Base-by-base conservation (phyloP, 30 jellyfish, hydroid and myxozoan species). In the Turritopsis dohrnii region DNA sequence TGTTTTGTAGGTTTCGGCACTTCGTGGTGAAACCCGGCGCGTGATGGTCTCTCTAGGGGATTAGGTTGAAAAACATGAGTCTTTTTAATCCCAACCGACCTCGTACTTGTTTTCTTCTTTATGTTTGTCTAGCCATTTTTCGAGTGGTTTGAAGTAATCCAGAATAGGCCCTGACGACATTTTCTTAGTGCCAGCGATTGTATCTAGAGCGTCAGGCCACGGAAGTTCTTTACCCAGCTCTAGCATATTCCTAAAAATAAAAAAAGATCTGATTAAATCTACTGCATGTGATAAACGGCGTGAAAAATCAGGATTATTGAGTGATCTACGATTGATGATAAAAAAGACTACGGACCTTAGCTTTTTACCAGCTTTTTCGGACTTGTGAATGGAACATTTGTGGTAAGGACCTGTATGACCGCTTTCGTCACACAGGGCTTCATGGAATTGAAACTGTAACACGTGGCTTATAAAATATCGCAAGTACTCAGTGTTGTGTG, bases 91-190 rank as follows among this genome's bases (percentile, higher is more conserved):
- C 98, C 98, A 92, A n/a, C 98, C 98, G 1, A 92, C 29, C 23
- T 81, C 65, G 66, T 92, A 92, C 23, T 88, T 83, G 66, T 92
- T 82, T 54, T 80, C 81, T 76, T 81, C 83, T 81, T 96, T 80
- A 76, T 92, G 96, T 54, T 92, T 74, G 65, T 92, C 96, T 65
- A 92, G 74, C 96, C 96, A 92, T 13, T 54, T 82, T 52, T 92
- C 96, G 7, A 92, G 76, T 26, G 98, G 96, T 66, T 76, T 81
- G 80, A 84, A 92, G 79, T 92, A 92, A 75, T 88, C 95, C 13
- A 87, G 74, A 18, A 92, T 74, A 0, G 98, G 89, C 23, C 60
- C 80, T 0, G 95, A 80, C 18, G 86, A 54, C 21, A 92, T 65
- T 18, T 84, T 88, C 18, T 79, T 81, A 20, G 88, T 71, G 23